Percentiles rank a stretch among this genome's conserved stretches.
phyloP scores from a whole-genome alignment of 2,797 vertebrate genomes.

The Clamator glandarius region DNA sequence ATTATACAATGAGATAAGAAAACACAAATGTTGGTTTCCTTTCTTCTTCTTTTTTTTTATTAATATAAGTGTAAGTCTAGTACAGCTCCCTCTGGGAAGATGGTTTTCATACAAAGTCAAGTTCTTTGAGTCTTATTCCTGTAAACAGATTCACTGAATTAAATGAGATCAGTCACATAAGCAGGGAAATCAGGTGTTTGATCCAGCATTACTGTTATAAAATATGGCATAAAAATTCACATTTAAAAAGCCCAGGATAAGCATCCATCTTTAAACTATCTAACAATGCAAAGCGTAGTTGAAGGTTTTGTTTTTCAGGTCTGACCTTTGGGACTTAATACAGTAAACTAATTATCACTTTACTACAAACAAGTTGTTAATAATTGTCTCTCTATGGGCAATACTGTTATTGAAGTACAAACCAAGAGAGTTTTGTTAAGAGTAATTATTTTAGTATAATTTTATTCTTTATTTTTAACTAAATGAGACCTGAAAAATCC shows the following conservation, averaged over 20 bases:
- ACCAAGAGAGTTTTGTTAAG: neutral
- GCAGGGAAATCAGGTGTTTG: neutral
- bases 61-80: neutral
- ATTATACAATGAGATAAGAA: neutral
- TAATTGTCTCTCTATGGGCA: neutral
- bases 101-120: conserved; percentile 18
- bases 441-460: neutral
- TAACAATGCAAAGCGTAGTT: neutral
- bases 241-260: neutral
- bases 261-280: neutral
- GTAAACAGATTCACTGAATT: neutral
- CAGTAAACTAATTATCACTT: neutral
- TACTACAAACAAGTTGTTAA: neutral
- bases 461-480: neutral
- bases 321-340: neutral
- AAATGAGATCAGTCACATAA: conserved; percentile 4
- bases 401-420: neutral
- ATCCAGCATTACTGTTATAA: neutral
- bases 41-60: neutral
- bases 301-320: neutral
- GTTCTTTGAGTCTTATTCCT: neutral
- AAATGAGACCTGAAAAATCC: neutral
- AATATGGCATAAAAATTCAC: neutral
- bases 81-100: conserved; percentile 20
- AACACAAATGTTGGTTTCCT: neutral